These are phyloP conservation scores for Ptychodera flava DNA, from an alignment of 35 echinoderm and acorn worm species.

Conservation along the genomic window DNA sequence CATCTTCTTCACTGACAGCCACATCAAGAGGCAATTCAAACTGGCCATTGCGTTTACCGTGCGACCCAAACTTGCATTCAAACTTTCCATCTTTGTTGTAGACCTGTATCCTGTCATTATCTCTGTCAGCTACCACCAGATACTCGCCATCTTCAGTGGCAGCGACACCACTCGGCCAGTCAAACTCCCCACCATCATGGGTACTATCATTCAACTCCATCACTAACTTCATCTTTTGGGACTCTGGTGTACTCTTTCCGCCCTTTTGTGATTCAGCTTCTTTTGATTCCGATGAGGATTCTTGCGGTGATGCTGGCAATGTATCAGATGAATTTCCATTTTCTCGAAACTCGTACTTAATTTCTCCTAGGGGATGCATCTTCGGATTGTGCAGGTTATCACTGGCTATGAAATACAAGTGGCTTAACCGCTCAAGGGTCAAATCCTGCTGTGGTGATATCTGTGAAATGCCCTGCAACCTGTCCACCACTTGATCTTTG, in stretches of 20 bases:
- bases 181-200: constrained; percentile 92
- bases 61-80: constrained; percentile 97
- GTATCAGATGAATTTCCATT: constrained; percentile 62
- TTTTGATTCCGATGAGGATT: neutral
- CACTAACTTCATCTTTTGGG: constrained; percentile 69
- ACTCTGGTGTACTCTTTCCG: constrained; percentile 12
- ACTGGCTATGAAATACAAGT: constrained; percentile 80
- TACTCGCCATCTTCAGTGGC: constrained; percentile 83
- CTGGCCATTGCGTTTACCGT: constrained; percentile 78
- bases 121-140: constrained; percentile 78
- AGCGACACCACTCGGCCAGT: constrained; percentile 98
- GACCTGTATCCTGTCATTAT: constrained; percentile 94
- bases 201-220: constrained; percentile 92
- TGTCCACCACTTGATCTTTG: constrained; percentile 93
- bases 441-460: constrained; percentile 93
- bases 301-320: constrained; percentile 48
- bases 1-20: constrained; percentile 78
- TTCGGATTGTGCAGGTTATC: constrained; percentile 44
- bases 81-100: constrained; percentile 95
- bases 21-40: constrained; percentile 97
- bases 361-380: constrained; percentile 76
- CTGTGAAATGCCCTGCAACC: constrained; percentile 67
- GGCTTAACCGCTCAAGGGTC: constrained; percentile 84
- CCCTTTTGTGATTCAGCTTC: neutral
- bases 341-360: constrained; percentile 73